Percentiles rank a stretch among this genome's conserved stretches.
phyloP scores from a whole-genome alignment of 2,888 invertebrate genomes.

The Coelinius sp. region DNA sequence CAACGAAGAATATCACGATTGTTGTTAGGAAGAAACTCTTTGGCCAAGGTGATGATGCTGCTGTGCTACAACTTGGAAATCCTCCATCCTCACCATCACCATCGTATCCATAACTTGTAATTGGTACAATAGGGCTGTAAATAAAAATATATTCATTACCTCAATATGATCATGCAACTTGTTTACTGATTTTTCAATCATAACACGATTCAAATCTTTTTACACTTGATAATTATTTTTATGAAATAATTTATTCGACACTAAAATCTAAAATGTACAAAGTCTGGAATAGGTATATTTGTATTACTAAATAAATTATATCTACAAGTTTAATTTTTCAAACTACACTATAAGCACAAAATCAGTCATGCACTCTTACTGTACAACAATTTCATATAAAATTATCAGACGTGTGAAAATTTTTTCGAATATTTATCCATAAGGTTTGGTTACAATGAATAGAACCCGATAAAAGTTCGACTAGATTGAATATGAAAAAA shows the following conservation, averaged over 20 bases:
- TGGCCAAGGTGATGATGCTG: constrained; percentile 82
- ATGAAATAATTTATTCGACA: neutral
- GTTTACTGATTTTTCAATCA: neutral
- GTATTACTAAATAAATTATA: neutral
- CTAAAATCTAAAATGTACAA: neutral
- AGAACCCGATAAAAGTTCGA: constrained; percentile 31
- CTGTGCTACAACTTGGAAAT: constrained; percentile 83
- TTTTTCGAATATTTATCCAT: neutral
- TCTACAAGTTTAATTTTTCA: neutral
- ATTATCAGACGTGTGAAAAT: neutral
- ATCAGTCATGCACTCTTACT: neutral
- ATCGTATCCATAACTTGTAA: constrained; percentile 83
- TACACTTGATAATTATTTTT: neutral
- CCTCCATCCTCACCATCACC: constrained; percentile 80
- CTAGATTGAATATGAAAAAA: constrained; percentile 27
- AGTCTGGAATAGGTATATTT: neutral
- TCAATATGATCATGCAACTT: too few relatives aligned
- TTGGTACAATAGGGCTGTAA: constrained; percentile 87
- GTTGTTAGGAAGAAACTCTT: constrained; percentile 85
- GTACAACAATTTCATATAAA: neutral
- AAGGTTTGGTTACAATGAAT: neutral
- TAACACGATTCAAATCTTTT: neutral
- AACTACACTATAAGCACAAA: neutral
- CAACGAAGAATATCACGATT: constrained; percentile 86
- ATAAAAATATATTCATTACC: constrained; percentile 49